Conservation (phyloP, 2,113 vertebrate genomes). For the Apodemus speciosus region DNA sequence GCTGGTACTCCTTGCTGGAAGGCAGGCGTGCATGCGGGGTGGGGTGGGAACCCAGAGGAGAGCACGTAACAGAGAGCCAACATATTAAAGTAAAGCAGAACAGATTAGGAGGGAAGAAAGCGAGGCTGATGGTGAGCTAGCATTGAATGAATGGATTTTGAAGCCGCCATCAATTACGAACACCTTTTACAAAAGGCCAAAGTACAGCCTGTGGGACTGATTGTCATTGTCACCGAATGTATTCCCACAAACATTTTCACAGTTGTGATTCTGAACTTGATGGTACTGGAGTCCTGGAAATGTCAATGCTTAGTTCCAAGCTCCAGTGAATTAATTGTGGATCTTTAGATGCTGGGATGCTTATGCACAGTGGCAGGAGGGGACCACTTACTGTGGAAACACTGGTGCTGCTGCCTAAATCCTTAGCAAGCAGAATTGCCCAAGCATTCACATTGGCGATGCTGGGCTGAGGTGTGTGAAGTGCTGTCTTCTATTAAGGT, state of each 20-base stretch:
- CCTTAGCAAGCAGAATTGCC: background rate
- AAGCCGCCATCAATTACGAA: conserved; percentile 28
- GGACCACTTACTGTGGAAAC: background rate
- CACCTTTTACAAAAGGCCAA: conserved; percentile 25
- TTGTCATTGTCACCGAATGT: conserved; percentile 21
- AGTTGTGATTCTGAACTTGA: background rate
- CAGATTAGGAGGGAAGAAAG: conserved; percentile 24
- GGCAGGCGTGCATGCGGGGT: background rate
- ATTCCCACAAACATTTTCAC: conserved; percentile 30
- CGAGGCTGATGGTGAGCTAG: conserved; percentile 47
- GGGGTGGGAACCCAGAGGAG: background rate
- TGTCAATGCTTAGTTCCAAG: background rate
- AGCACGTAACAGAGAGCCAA: background rate
- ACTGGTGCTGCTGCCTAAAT: background rate
- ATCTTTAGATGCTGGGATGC: background rate
- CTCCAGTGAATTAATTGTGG: background rate
- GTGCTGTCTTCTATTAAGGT: background rate
- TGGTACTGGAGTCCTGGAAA: background rate
- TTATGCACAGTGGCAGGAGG: background rate
- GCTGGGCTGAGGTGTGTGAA: background rate
- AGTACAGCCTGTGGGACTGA: background rate
- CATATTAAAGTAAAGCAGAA: conserved; percentile 26
- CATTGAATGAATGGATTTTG: conserved; percentile 58
- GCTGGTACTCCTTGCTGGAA: background rate
- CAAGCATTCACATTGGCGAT: background rate